Evolutionary conservation across 2,113 vertebrate species (phyloP), one percentile per base, ranked within the genome.

Genomic region (Xenopus borealis): DNA sequence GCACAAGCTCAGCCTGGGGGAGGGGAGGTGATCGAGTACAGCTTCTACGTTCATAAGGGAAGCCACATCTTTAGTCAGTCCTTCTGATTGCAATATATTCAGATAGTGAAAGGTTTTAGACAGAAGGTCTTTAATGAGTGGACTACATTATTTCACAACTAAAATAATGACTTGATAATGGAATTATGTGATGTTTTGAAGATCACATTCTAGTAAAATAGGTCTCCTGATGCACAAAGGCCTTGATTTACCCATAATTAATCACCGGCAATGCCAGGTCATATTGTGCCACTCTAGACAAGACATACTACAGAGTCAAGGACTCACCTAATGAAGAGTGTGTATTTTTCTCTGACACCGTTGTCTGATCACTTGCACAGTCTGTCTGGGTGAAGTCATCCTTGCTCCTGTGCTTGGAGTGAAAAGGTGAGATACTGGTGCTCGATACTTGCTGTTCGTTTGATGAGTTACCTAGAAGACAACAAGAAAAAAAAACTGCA

Each of bases 311-410:
- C 12, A 3, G 10, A n/a, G 27, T 44, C 1, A 3, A 10, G 18
- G 3, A 69, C 89, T 84, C 77, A 93, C 91, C 91, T 71, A 84
- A 62, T 6, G 70, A 78, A 23, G 12, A 4, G 0, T 79, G 59
- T 0, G 71, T 20, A 45, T 69, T 71, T 58, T 50, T 82, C 27
- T 85, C 84, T 0, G 81, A 19, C 0, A 66, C 3, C 3, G 77
- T 20, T 6, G 72, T 17, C 58, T 82, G 83, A 13, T 79, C 87
- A 0, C 72, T 46, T 0, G 7, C 71, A n/a, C 82, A 80, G 0
- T 98, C 94, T 0, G 94, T 94, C 78, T 96, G 97, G 0, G 94
- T 97, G 84, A 94, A 91, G 69, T 89, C 90, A 7, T 97, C 95
- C 81, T 89, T 87, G 80, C 92, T 94, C 55, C 85, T 81, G 0